Conservation (phyloP, 2,888 invertebrate genomes). For the Romanomermis culicivorax region DNA sequence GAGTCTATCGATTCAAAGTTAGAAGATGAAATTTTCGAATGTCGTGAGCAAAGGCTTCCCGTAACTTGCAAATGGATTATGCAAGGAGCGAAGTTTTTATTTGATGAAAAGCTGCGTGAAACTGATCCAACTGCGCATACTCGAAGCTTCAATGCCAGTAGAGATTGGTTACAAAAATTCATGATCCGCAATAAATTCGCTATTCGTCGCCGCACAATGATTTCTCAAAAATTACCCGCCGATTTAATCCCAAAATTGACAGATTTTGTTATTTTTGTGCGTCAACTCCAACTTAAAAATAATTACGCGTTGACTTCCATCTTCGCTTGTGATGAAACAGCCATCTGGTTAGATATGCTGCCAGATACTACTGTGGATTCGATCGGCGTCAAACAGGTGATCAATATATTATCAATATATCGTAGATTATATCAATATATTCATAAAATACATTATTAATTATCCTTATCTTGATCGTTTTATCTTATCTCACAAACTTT, state of each 20-base stretch:
- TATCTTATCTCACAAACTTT: too few relatives aligned
- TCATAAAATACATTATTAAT: neutral
- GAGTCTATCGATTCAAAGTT: neutral
- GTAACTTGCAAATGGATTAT: conserved; percentile 3
- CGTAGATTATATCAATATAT: too few relatives aligned
- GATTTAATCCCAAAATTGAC: neutral
- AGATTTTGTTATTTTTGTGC: neutral
- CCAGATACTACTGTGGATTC: neutral
- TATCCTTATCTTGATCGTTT: too few relatives aligned
- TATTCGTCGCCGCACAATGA: neutral
- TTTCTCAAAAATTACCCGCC: neutral
- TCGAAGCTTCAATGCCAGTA: neutral
- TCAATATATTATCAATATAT: too few relatives aligned
- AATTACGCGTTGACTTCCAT: neutral
- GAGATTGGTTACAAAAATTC: neutral
- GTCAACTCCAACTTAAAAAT: neutral
- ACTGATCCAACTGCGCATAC: neutral
- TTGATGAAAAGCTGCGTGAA: neutral
- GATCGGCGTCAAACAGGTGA: neutral
- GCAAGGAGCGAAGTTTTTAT: neutral
- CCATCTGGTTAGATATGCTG: neutral
- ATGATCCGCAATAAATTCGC: neutral
- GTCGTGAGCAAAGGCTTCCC: neutral
- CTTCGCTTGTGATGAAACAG: neutral
- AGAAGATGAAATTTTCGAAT: neutral